These are phyloP conservation scores for Sebastiscus albofasciatus DNA, from an alignment of 2,797 vertebrate genomes.

Conservation along the genomic window DNA sequence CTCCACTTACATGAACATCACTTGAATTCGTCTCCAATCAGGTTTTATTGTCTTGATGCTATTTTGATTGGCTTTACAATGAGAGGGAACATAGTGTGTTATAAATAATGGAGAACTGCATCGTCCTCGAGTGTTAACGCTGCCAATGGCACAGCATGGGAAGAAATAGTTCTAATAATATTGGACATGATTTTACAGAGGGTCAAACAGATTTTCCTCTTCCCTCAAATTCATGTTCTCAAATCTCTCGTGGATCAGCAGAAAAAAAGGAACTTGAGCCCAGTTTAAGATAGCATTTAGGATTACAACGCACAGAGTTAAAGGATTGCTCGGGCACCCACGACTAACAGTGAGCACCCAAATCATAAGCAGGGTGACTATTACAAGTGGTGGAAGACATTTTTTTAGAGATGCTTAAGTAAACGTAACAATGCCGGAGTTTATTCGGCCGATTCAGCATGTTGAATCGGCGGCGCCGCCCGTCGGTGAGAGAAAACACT, in stretches of 20 bases:
- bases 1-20: background rate
- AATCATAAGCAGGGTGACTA: background rate
- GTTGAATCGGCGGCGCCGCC: too few species aligned
- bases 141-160: background rate
- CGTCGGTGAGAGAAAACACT: too few species aligned
- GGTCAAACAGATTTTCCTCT: background rate
- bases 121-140: background rate
- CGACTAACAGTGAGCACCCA: background rate
- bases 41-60: constrained; percentile 2
- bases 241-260: background rate
- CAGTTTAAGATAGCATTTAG: background rate
- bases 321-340: background rate
- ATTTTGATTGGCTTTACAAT: background rate
- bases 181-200: background rate
- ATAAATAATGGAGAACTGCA: constrained; percentile 17
- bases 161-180: constrained; percentile 2
- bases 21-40: constrained; percentile 11
- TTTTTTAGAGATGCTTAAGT: background rate
- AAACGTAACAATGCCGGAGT: background rate
- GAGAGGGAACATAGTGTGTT: background rate
- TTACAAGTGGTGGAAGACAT: accelerated
- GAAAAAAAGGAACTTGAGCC: background rate
- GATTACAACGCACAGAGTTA: background rate
- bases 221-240: background rate
- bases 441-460: too few species aligned